Base-by-base conservation (phyloP, 1,140 invertebrate genomes). In the Drosophila lacertosa region DNA sequence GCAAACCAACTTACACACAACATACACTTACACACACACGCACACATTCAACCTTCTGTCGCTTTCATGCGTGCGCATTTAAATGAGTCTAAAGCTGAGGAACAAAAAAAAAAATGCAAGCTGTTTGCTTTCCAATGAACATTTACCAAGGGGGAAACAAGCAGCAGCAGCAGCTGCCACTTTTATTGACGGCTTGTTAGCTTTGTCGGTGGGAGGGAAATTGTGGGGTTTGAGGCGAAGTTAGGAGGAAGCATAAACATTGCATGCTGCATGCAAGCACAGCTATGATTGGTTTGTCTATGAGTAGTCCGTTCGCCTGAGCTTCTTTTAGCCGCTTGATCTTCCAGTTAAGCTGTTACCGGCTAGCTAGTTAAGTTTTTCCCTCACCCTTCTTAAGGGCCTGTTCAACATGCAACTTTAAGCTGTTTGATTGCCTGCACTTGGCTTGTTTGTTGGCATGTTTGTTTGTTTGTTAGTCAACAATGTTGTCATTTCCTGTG, bases 101-200 rank as follows among this genome's bases (percentile, higher is more conserved):
- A 2, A 53, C 53, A 47, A 37, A 4, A 2, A 53, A 57, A 47
- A 37, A 51, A 55, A 55, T 24, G 22, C 71, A 57, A 65, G 51
- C 22, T 64, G 68, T 55, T 73, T 73, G 58, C 69, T 26, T 33
- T 33, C 69, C 26, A 7, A 71, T 42, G 37, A 29, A 47, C 26
- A 39, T n/a, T 44, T 16, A 37, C 26, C 15, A 13, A 22, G 9
- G 11, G 2, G 9, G 10, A 6, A 24, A n/a, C 24, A 22, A 39
- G n/a, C n/a, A 13, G 24, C 3, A 47, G 32, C 13, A 54, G 58
- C 37, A 32, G 53, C 69, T 59, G n/a, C 50, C 72, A 64, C 50
- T 48, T 77, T 72, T 54, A 47, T 62, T 72, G 75, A 77, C 44
- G 53, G 69, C 74, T 76, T 65, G 75, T 78, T 68, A 53, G 55